Evolutionary conservation across 2,888 invertebrate species (phyloP), one percentile per base, ranked within the genome.

Genomic region (Nymphalis c-album): DNA sequence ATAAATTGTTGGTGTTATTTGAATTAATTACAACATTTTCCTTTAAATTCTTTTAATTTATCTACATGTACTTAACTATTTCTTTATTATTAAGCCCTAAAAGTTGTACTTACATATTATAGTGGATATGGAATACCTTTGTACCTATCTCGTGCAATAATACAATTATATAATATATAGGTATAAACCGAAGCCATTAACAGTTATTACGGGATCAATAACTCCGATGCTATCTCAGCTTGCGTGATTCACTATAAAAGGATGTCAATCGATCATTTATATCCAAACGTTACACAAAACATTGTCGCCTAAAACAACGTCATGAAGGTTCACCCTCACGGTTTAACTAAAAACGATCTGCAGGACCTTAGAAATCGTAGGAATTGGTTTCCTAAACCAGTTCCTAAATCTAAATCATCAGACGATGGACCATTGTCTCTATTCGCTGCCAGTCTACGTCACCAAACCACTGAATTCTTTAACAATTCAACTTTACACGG

Each of bases 401-500:
- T 20, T 57, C 46, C 35, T 16, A 66, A 73, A 40, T 13, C 48
- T 10, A 72, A 77, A 64, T 45, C 76, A 2, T 61, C 72, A 1
- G 84, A 85, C 61, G 83, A 82, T 62, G 82, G 86, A 22, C 79
- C 86, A 13, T 67, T 89, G 48, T 84, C 88, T 7, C 73, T 94
- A 74, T 81, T 94, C 65, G 93, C 94, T 31, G 93, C 95, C 1
- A 96, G 96, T 81, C 93, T 95, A 78, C 92, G 94, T 46, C 95
- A 95, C 79, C 96, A 96, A 84, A 94, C 94, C 0, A 94, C 94
- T 68, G 94, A 95, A 79, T 96, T 96, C 84, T 96, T 96, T 78
- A 94, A 95, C 76, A 95, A 96, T 79, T 96, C 96, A 0, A 95
- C 96, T 0, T 87, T 96, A 48, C 96, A 96, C 80, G 96, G 96